Conservation (phyloP, 2,113 vertebrate genomes). For the Leptocoma aspasia region DNA sequence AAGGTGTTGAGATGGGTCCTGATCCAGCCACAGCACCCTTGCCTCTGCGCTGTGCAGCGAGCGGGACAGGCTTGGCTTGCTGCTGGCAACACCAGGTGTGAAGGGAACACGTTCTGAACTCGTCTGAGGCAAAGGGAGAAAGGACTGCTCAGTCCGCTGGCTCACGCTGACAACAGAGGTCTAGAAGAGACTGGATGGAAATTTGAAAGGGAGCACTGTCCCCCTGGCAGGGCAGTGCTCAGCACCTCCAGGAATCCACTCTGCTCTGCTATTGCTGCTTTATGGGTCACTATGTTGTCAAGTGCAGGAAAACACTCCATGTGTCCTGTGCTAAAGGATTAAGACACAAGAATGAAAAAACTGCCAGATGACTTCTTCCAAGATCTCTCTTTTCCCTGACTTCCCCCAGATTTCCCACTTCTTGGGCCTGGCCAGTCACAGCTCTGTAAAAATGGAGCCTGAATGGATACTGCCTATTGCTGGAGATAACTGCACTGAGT, state of each 20-base stretch:
- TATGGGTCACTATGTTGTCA: neutral
- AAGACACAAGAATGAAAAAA: conserved; percentile 17
- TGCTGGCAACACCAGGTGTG: neutral
- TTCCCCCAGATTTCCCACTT: neutral
- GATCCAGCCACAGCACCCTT: neutral
- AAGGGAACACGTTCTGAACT: neutral
- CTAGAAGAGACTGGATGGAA: conserved; percentile 6
- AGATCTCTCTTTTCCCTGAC: neutral
- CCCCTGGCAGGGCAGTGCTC: neutral
- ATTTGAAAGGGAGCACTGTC: neutral
- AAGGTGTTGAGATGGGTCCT: neutral
- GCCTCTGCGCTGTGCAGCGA: neutral
- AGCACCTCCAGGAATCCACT: conserved; percentile 13
- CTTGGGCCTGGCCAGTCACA: neutral
- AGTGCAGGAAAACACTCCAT: neutral
- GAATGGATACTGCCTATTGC: neutral
- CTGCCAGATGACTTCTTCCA: neutral
- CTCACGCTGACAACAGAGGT: neutral
- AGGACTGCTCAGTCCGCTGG: neutral
- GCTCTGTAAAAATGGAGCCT: neutral
- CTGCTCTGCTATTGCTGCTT: conserved; percentile 8
- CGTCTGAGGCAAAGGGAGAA: neutral
- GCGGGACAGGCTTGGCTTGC: neutral
- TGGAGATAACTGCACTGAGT: neutral
- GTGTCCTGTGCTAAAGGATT: neutral